phyloP scores from a whole-genome alignment of 2,797 vertebrate genomes.

The Coccyzus lansbergi region DNA sequence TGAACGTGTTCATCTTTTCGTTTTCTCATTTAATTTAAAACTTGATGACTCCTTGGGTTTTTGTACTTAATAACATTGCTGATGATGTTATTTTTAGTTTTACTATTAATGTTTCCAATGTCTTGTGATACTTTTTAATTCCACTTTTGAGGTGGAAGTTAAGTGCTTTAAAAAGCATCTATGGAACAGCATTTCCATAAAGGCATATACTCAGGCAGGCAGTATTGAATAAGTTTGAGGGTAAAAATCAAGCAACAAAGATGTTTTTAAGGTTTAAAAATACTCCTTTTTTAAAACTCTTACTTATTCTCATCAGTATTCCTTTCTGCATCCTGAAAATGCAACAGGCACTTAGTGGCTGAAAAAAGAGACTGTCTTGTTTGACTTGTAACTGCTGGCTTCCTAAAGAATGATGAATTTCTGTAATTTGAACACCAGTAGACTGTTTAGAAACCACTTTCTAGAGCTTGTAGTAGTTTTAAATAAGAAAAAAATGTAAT shows the following conservation, averaged over 20 bases:
- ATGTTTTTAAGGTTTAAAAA: not conserved
- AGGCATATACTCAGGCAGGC: not conserved
- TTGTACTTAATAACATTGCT: not conserved
- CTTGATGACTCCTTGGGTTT: not conserved
- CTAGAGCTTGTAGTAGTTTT: not conserved
- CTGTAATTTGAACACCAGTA: not conserved
- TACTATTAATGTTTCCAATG: not conserved
- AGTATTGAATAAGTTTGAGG: not conserved
- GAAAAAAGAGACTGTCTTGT: not conserved
- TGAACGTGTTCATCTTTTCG: not conserved
- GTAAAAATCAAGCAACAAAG: not conserved
- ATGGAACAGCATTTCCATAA: not conserved
- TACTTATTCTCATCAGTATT: not conserved
- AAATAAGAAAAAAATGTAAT: not conserved
- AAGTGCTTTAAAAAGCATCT: not conserved
- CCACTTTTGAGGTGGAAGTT: not conserved
- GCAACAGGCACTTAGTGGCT: not conserved
- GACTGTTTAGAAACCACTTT: not conserved
- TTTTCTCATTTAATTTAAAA: slow-evolving; percentile 20
- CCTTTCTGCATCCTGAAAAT: not conserved
- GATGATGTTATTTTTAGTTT: slow-evolving; percentile 15
- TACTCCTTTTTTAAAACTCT: not conserved
- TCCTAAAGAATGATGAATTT: not conserved
- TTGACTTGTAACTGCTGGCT: not conserved
- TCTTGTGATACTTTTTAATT: not conserved